These are phyloP conservation scores for Aurelia sp. DNA, from an alignment of 30 jellyfish, hydroid and myxozoan species.

Conservation along the genomic window DNA sequence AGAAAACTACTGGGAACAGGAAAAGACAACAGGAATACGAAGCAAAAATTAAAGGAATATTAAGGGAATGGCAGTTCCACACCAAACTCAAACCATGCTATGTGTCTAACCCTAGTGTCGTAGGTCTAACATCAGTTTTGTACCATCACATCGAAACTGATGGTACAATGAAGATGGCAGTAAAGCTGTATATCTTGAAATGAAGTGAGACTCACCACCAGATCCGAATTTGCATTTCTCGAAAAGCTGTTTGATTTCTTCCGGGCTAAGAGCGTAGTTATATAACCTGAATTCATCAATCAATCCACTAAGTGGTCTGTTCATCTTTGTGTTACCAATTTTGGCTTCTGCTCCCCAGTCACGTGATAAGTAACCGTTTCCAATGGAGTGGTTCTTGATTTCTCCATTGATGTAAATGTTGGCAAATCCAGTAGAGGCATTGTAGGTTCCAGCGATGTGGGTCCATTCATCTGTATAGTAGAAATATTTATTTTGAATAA, in stretches of 20 bases:
- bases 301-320: conserved; percentile 87
- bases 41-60: too few species aligned
- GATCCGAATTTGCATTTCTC: conserved; percentile 89
- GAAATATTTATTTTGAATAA: not conserved
- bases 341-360: conserved; percentile 96
- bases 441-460: conserved; percentile 98
- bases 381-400: conserved; percentile 85
- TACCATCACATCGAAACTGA: too few species aligned
- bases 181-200: too few species aligned
- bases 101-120: too few species aligned
- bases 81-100: too few species aligned
- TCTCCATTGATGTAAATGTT: conserved; percentile 95
- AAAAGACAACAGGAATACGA: too few species aligned
- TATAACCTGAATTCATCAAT: conserved; percentile 95
- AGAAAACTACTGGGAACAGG: too few species aligned
- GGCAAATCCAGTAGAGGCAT: conserved; percentile 82
- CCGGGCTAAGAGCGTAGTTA: conserved; percentile 89
- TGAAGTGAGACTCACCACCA: conserved; percentile 38
- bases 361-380: conserved; percentile 93
- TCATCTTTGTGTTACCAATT: conserved; percentile 78
- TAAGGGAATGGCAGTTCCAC: too few species aligned
- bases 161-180: too few species aligned
- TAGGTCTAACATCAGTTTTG: too few species aligned
- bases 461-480: conserved; percentile 74
- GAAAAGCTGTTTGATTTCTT: conserved; percentile 92